phyloP scores from a whole-genome alignment of 2,888 invertebrate genomes.

The Globia sparganii region DNA sequence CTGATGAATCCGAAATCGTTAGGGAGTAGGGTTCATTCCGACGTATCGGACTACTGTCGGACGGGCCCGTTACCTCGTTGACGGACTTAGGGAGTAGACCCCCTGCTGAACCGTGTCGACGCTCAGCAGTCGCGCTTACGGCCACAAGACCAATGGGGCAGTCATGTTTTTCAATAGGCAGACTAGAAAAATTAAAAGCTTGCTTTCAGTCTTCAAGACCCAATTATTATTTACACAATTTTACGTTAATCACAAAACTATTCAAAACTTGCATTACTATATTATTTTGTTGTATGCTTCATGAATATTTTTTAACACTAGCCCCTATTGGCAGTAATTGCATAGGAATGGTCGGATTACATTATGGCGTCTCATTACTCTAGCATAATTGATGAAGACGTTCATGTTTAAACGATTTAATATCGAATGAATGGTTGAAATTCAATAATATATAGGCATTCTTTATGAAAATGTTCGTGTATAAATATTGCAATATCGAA shows the following conservation, averaged over 20 bases:
- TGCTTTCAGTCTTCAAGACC: not conserved
- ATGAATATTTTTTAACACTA: conserved; percentile 30
- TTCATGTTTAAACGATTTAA: conserved; percentile 2
- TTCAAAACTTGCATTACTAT: conserved; percentile 31
- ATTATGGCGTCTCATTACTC: not conserved
- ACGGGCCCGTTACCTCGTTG: too few relatives aligned
- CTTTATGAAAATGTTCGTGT: not conserved
- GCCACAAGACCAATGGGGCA: not conserved
- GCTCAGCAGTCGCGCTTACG: not conserved
- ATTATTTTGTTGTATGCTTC: conserved; percentile 9
- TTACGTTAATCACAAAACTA: too few relatives aligned
- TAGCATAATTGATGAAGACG: not conserved
- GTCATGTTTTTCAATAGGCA: not conserved
- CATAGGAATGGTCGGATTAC: not conserved
- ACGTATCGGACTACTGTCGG: too few relatives aligned
- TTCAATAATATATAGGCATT: not conserved
- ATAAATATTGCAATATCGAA: not conserved
- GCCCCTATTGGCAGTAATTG: conserved; percentile 8
- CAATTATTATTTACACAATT: not conserved
- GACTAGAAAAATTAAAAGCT: not conserved
- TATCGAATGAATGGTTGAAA: not conserved
- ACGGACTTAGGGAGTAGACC: too few relatives aligned
- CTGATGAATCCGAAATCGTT: too few relatives aligned
- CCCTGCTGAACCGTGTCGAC: too few relatives aligned
- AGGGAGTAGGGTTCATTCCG: too few relatives aligned